Conservation (phyloP, 92 coral and sea anemone species). For the Isaurus tuberculatus region DNA sequence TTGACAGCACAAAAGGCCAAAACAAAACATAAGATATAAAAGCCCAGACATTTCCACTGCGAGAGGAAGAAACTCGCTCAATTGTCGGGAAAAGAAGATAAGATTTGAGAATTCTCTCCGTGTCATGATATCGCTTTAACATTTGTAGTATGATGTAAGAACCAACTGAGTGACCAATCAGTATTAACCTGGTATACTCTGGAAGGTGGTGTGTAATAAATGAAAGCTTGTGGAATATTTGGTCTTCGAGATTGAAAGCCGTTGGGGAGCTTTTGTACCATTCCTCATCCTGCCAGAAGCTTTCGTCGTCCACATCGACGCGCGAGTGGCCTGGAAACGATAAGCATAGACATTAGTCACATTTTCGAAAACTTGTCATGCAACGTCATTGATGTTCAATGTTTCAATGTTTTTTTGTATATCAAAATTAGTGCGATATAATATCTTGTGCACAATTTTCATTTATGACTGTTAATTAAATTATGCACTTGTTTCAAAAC, state of each 20-base stretch:
- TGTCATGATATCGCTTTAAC: conserved; percentile 85
- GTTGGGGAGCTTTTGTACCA: conserved; percentile 49
- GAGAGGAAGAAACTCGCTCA: conserved; percentile 89
- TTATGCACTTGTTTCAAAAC: no score
- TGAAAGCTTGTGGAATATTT: conserved; percentile 86
- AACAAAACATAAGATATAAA: conserved; percentile 83
- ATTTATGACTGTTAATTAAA: no score
- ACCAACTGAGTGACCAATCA: conserved; percentile 92
- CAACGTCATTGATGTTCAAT: no score
- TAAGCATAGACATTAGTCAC: background rate
- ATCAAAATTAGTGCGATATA: no score
- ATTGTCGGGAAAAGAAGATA: conserved; percentile 96
- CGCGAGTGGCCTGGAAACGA: conserved; percentile 38
- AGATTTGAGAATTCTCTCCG: conserved; percentile 79
- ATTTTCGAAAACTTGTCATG: no score
- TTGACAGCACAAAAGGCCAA: conserved; percentile 89
- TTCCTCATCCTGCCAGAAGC: conserved; percentile 42
- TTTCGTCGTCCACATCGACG: conserved; percentile 47
- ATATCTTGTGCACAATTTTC: no score
- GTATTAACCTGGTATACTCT: conserved; percentile 68
- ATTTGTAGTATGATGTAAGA: conserved; percentile 88
- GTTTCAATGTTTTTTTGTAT: no score
- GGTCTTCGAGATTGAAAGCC: conserved; percentile 71
- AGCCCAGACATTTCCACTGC: conserved; percentile 93
- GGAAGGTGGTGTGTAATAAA: conserved; percentile 83